Conservation (phyloP, 2,113 vertebrate species). For the Sterrhoptilus dennistouni region DNA sequence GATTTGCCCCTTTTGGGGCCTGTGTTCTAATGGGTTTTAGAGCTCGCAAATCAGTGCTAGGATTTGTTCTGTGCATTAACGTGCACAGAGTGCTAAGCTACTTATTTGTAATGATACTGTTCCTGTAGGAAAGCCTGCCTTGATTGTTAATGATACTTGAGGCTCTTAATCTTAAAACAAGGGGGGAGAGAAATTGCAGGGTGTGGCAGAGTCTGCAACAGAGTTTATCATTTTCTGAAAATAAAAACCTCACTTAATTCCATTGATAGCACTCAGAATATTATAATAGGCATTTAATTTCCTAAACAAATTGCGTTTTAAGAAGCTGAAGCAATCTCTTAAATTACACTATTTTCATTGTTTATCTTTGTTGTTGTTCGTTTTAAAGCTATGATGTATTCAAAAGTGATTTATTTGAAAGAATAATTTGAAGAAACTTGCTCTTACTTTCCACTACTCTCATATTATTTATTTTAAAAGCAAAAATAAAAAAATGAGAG, state of each 20-base stretch:
- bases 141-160: conserved; percentile 64
- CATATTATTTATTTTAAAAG: not conserved
- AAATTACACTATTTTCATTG: conserved; percentile 5
- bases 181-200: conserved; percentile 36
- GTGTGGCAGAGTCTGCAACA: conserved; percentile 21
- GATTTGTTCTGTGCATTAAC: conserved; percentile 54
- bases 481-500: not conserved
- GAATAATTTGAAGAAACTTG: not conserved
- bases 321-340: not conserved
- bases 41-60: conserved; percentile 14
- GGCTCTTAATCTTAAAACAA: conserved; percentile 41
- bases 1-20: conserved; percentile 8
- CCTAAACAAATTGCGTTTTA: not conserved
- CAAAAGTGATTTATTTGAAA: not conserved
- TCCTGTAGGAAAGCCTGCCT: conserved; percentile 49
- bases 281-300: conserved; percentile 47
- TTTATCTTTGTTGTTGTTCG: not conserved
- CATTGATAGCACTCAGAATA: conserved; percentile 39
- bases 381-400: not conserved
- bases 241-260: conserved; percentile 48
- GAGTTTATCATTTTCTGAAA: conserved; percentile 27
- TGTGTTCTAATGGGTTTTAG: conserved; percentile 24
- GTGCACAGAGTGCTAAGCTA: conserved; percentile 52
- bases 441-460: not conserved
- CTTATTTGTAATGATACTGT: conserved; percentile 57